phyloP scores from a whole-genome alignment of 2,113 vertebrate genomes.

The Petrocephalus microphthalmus region DNA sequence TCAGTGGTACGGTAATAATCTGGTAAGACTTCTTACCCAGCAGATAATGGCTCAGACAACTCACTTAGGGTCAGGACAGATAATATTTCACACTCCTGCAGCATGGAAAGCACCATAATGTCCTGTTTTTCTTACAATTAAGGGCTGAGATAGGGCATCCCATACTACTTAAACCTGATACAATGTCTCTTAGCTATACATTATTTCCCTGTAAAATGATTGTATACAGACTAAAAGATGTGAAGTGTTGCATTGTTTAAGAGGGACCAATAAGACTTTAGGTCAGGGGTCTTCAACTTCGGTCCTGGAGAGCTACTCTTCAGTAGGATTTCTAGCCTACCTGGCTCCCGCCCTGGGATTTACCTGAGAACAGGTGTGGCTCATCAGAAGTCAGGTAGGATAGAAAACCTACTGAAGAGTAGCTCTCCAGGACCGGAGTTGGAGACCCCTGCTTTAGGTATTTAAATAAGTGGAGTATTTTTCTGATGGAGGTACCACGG shows the following conservation, averaged over 20 bases:
- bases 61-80: neutral
- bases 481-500: neutral
- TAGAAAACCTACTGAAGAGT: too few species aligned
- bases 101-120: neutral
- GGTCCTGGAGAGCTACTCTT: too few species aligned
- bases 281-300: too few species aligned
- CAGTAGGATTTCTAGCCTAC: too few species aligned
- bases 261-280: neutral
- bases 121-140: neutral
- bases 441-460: too few species aligned
- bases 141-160: slow-evolving; percentile 3
- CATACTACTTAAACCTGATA: neutral
- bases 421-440: too few species aligned
- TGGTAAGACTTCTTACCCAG: neutral
- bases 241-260: neutral
- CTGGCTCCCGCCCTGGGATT: too few species aligned
- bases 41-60: neutral
- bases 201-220: neutral
- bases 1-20: neutral
- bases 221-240: neutral
- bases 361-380: too few species aligned
- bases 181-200: neutral
- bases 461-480: neutral
- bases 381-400: too few species aligned
- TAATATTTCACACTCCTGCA: neutral